phyloP scores from a whole-genome alignment of 2,797 vertebrate genomes.

The Poeciliopsis infans region DNA sequence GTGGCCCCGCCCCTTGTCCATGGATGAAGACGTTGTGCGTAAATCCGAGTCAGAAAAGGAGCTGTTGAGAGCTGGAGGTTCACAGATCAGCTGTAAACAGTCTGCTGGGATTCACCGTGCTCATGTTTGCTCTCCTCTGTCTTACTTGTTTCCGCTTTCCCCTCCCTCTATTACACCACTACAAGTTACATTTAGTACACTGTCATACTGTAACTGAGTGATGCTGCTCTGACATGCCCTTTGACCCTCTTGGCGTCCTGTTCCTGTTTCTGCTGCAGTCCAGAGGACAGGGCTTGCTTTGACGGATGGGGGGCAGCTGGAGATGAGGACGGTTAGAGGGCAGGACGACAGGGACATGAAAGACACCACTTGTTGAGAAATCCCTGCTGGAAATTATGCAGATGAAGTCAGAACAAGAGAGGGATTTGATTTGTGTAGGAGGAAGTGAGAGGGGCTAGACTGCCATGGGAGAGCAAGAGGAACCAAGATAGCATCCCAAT shows the following conservation, averaged over 20 bases:
- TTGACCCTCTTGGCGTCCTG: constrained; percentile 69
- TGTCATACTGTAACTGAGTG: constrained; percentile 59
- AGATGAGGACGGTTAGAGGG: constrained; percentile 49
- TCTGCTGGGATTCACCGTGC: constrained; percentile 57
- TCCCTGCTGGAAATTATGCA: constrained; percentile 71
- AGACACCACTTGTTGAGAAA: constrained; percentile 77
- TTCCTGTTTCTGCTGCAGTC: constrained; percentile 65
- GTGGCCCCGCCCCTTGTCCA: constrained; percentile 50
- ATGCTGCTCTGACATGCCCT: constrained; percentile 66
- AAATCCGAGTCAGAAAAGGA: constrained; percentile 14
- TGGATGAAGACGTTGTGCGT: constrained; percentile 31
- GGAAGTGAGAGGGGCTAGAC: constrained; percentile 49
- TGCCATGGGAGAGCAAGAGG: constrained; percentile 26
- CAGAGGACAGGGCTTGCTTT: constrained; percentile 80
- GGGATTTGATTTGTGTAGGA: constrained; percentile 62
- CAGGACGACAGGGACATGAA: constrained; percentile 60
- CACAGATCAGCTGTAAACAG: constrained; percentile 45
- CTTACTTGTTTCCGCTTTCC: constrained; percentile 43
- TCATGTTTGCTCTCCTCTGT: constrained; percentile 50
- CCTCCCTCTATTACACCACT: constrained; percentile 18
- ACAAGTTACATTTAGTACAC: constrained; percentile 40
- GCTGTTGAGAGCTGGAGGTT: constrained; percentile 44
- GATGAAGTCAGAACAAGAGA: constrained; percentile 67
- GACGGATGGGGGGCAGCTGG: constrained; percentile 51
- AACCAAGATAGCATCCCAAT: constrained; percentile 42